A percentile compares a stretch with the other conserved stretches of the same genome.
These are phyloP conservation scores for Karalla daura DNA, from an alignment of 2,797 vertebrate species.

Conservation along the genomic window DNA sequence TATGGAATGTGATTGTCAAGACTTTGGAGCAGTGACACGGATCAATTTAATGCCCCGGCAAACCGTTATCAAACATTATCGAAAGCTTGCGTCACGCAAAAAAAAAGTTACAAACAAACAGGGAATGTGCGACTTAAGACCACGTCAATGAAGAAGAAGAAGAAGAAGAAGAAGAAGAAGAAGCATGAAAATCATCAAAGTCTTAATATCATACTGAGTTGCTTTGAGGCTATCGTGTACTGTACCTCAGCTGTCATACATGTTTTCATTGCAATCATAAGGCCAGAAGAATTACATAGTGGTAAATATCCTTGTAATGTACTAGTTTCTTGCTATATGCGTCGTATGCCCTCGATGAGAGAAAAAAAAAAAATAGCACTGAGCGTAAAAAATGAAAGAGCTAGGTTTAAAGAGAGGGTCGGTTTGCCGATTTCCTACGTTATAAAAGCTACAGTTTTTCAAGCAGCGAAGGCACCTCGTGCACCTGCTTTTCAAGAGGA, in stretches of 20 bases:
- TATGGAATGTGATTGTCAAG: slow-evolving; percentile 83
- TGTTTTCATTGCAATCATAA: slow-evolving; percentile 69
- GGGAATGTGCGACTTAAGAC: slow-evolving; percentile 51
- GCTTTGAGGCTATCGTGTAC: slow-evolving; percentile 49
- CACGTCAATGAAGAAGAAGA: slow-evolving; percentile 24
- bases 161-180: too few relatives aligned
- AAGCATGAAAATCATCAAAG: slow-evolving; percentile 44
- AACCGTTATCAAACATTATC: slow-evolving; percentile 58
- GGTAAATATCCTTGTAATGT: slow-evolving; percentile 69
- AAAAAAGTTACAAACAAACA: slow-evolving; percentile 39
- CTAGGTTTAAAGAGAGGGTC: slow-evolving; percentile 14
- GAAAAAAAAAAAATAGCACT: slow-evolving; percentile 38
- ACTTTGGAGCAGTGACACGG: slow-evolving; percentile 66
- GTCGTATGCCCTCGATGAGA: slow-evolving; percentile 41
- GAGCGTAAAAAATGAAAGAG: slow-evolving; percentile 46
- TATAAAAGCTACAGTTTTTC: slow-evolving; percentile 51
- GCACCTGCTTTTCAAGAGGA: slow-evolving; percentile 64
- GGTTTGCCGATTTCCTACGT: slow-evolving; percentile 51
- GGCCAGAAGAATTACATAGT: slow-evolving; percentile 70
- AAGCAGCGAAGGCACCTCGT: slow-evolving; percentile 60
- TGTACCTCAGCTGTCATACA: slow-evolving; percentile 59
- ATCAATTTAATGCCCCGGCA: slow-evolving; percentile 74
- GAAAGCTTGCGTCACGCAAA: slow-evolving; percentile 44
- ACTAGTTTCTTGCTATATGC: slow-evolving; percentile 53
- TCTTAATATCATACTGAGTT: slow-evolving; percentile 46